phyloP scores from a whole-genome alignment of 37 sponge, comb jelly and placozoan genomes.

The Chondrilla cf. caribensis region DNA sequence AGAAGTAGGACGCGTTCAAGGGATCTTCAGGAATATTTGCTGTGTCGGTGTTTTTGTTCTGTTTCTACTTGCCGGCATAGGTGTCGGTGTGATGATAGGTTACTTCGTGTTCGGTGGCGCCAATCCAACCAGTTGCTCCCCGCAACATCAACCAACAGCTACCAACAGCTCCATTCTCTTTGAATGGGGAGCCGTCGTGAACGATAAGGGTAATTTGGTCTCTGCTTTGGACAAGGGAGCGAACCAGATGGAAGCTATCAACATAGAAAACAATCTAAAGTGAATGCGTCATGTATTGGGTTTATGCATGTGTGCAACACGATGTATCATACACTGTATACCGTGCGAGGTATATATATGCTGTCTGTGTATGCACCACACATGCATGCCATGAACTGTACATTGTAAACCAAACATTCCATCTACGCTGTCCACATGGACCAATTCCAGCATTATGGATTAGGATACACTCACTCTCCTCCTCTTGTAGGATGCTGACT shows the following conservation, averaged over 20 bases:
- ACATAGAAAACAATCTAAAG: constrained; percentile 41
- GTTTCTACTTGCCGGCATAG: neutral
- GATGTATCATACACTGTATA: too few relatives aligned
- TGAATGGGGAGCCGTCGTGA: constrained; percentile 52
- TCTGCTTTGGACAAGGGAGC: constrained; percentile 29
- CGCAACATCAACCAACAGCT: neutral
- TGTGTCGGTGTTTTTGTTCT: neutral
- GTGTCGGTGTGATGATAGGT: neutral
- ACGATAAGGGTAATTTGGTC: neutral
- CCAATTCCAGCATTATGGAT: too few relatives aligned
- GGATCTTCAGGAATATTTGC: too few relatives aligned
- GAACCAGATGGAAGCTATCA: constrained; percentile 13
- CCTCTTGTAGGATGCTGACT: neutral
- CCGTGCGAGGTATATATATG: too few relatives aligned
- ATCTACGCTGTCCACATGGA: too few relatives aligned
- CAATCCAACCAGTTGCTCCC: neutral
- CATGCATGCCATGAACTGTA: too few relatives aligned
- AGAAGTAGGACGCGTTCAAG: too few relatives aligned
- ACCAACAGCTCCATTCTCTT: neutral
- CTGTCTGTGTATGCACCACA: too few relatives aligned
- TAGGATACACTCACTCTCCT: too few relatives aligned
- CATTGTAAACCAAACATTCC: too few relatives aligned
- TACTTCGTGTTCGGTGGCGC: neutral
- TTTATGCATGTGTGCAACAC: too few relatives aligned
- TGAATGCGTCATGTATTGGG: neutral